phyloP scores from a whole-genome alignment of 2,113 vertebrate species.

The Nansenia antarctica region DNA sequence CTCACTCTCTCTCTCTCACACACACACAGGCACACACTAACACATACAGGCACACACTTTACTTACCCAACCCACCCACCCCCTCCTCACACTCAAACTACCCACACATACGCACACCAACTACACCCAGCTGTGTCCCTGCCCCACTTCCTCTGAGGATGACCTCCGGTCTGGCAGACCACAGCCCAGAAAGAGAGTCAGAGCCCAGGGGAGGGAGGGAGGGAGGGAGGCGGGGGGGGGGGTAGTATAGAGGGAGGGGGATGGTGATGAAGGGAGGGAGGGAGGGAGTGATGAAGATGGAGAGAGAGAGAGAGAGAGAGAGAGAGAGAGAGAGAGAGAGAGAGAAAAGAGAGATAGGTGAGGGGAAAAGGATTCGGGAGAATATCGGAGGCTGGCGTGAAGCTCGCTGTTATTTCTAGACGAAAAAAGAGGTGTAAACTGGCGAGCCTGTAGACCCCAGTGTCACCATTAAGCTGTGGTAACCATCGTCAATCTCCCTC shows the following conservation, averaged over 20 bases:
- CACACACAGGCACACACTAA: conserved; percentile 9
- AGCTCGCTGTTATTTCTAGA: neutral
- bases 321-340: conserved; percentile 41
- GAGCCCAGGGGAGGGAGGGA: neutral
- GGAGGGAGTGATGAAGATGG: neutral
- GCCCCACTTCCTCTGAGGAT: conserved; percentile 72
- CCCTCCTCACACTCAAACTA: conserved; percentile 8
- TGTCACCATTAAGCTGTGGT: neutral
- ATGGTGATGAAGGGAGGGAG: conserved; percentile 39
- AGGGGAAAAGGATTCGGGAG: conserved; percentile 23
- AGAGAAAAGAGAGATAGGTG: conserved; percentile 38
- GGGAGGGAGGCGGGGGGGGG: neutral
- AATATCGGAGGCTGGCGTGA: neutral
- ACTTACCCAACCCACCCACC: neutral
- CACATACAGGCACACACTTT: conserved; percentile 34
- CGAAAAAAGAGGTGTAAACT: too few species aligned
- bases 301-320: neutral
- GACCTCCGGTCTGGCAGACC: conserved; percentile 75
- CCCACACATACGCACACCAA: conserved; percentile 58
- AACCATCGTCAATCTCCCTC: neutral
- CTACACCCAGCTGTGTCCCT: conserved; percentile 80
- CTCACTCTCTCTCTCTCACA: neutral
- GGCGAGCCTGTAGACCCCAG: too few species aligned
- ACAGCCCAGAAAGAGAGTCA: conserved; percentile 49
- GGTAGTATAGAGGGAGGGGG: neutral